phyloP scores from a whole-genome alignment of 2,888 invertebrate genomes.

The Drosophila anomelani region DNA sequence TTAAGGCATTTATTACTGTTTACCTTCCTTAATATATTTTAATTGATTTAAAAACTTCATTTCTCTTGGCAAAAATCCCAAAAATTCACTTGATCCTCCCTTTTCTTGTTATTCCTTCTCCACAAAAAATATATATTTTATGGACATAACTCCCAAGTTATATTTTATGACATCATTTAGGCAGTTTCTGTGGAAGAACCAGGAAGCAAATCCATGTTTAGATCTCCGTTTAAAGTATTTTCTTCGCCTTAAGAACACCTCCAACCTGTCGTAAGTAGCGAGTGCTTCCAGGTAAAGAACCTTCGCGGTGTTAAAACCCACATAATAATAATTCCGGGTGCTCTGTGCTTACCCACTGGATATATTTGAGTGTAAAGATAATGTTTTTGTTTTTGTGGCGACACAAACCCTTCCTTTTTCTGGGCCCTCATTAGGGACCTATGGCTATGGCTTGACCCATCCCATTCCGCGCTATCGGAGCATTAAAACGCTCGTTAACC shows the following conservation, averaged over 20 bases:
- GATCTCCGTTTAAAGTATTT: background rate
- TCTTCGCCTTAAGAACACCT: background rate
- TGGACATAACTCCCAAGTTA: background rate
- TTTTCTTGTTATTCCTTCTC: too few relatives aligned
- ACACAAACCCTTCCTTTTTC: slow-evolving; percentile 15
- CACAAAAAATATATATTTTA: background rate
- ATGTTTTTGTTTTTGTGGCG: background rate
- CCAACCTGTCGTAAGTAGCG: slow-evolving; percentile 2
- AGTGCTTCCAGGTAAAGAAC: slow-evolving; percentile 24
- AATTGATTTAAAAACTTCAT: too few relatives aligned
- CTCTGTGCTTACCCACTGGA: slow-evolving; percentile 21
- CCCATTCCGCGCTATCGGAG: slow-evolving; percentile 58
- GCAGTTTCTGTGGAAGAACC: background rate
- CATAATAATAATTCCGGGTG: background rate
- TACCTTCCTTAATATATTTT: too few relatives aligned
- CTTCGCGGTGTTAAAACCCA: background rate
- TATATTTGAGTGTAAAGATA: background rate
- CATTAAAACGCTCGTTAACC: slow-evolving; percentile 75
- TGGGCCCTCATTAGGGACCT: slow-evolving; percentile 23
- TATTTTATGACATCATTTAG: background rate
- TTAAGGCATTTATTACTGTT: too few relatives aligned
- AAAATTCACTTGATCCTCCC: too few relatives aligned
- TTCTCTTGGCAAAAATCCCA: too few relatives aligned
- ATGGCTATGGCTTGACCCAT: background rate
- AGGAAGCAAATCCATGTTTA: background rate